Evolutionary conservation across 2,113 vertebrate genomes (phyloP), one percentile per base, ranked within the genome.

Genomic region (Eretmochelys imbricata): DNA sequence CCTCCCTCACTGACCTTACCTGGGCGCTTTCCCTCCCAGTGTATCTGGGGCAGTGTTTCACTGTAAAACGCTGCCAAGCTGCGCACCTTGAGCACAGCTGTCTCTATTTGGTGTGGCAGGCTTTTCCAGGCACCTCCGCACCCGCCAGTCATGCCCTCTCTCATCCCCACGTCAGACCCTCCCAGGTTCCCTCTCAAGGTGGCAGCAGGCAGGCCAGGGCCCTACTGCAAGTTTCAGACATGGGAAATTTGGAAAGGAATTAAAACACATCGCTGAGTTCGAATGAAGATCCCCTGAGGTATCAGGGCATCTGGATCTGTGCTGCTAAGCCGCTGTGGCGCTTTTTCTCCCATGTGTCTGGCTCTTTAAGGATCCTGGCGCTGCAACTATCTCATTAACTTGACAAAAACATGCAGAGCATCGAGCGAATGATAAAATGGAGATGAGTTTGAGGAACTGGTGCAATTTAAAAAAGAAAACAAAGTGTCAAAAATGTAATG

Each of bases 371-470:
- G 24, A 5, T 86, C 89, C 72, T 1, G 0, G 46, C 22, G 83
- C 79, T 1, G 0, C 35, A n/a, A 42, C 82, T 90, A 22, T 72
- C 88, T 90, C 92, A 87, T 88, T 92, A 92, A 88, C 49, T 31
- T 46, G 57, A 80, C 1, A 8, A 1, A 3, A 88, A 95, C 10
- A 82, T 0, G 1, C 88, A 92, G 9, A 82, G 92, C 85, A 96
- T 2, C 65, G 81, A 93, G 85, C 65, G 83, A 93, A 94, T 84
- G 89, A 93, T 85, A 97, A 96, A 93, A 96, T 35, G 11, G 65
- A 95, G 93, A 96, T 92, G 87, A 91, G 91, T 87, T 94, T 95
- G 76, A 80, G 90, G 84, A 88, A 98, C 75, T 38, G 82, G 91
- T 87, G 87, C 87, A 59, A 95, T 22, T 86, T 92, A 93, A 91